Conservation (phyloP, 2,888 invertebrate species). For the Gymnosoma rotundatum region DNA sequence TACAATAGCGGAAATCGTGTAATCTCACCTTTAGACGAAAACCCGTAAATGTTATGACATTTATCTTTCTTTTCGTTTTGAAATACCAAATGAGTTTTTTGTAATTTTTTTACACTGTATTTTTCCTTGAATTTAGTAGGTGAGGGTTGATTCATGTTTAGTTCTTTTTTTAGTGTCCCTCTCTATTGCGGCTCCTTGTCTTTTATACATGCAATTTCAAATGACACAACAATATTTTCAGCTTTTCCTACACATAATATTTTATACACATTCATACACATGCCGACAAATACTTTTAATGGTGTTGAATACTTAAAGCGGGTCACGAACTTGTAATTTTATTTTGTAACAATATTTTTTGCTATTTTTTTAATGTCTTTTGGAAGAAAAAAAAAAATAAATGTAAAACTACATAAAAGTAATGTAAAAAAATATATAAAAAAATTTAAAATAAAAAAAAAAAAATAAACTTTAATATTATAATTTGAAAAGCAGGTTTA, state of each 20-base stretch:
- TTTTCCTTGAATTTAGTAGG: conserved; percentile 68
- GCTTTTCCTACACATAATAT: not conserved
- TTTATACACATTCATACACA: not conserved
- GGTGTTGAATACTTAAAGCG: conserved; percentile 64
- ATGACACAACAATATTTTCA: conserved; percentile 31
- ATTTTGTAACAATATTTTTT: conserved; percentile 61
- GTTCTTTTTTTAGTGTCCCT: conserved; percentile 1
- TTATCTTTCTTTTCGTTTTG: not conserved
- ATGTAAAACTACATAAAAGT: conserved; percentile 37
- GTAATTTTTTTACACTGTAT: not conserved
- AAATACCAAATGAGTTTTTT: not conserved
- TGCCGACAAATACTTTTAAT: conserved; percentile 31
- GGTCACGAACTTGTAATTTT: conserved; percentile 63
- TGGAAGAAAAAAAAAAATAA: not conserved
- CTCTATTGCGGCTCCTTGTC: not conserved
- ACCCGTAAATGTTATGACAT: no score
- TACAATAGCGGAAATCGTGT: no score
- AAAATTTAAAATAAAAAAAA: conserved; percentile 21
- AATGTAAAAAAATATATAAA: no score
- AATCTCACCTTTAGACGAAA: no score
- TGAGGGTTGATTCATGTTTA: conserved; percentile 61
- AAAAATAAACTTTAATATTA: not conserved
- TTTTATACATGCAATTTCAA: conserved; percentile 13
- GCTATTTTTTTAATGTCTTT: conserved; percentile 36
- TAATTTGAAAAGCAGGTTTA: conserved; percentile 1